Evolutionary conservation across 53 echinoderm and acorn worm genomes (phyloP).

Genomic region (Luidia sarsii): DNA sequence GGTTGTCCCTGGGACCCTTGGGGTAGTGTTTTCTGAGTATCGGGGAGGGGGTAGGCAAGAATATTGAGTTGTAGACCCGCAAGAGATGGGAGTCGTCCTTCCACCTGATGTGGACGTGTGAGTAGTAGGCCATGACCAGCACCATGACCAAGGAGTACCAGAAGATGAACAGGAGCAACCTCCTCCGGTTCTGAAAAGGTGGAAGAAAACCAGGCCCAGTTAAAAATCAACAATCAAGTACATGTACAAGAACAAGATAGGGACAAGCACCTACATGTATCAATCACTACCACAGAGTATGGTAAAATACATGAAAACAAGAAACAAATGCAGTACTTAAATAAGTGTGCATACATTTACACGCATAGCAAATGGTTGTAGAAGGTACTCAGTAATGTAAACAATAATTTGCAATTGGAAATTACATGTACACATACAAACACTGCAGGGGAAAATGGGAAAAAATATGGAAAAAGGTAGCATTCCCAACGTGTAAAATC

Average conservation of each 20-base stretch:
- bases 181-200: constrained; percentile 73
- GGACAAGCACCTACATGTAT: too few species aligned
- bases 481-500: too few species aligned
- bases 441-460: too few species aligned
- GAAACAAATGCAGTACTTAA: neutral
- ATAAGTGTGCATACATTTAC: neutral
- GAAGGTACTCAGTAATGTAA: too few species aligned
- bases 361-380: too few species aligned
- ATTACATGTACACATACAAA: too few species aligned
- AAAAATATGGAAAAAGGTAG: too few species aligned
- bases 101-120: constrained; percentile 75
- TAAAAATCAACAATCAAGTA: neutral
- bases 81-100: constrained; percentile 75
- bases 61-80: constrained; percentile 86
- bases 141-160: constrained; percentile 92
- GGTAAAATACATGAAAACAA: neutral
- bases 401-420: too few species aligned
- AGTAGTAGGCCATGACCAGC: constrained; percentile 84
- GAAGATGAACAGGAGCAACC: constrained; percentile 73
- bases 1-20: constrained; percentile 9
- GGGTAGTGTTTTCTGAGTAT: constrained; percentile 54
- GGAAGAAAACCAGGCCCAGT: constrained; percentile 2
- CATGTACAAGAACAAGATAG: neutral
- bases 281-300: neutral
- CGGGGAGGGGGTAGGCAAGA: constrained; percentile 55